Conservation (phyloP, 2,888 invertebrate species). For the Scaptomyza parva region DNA sequence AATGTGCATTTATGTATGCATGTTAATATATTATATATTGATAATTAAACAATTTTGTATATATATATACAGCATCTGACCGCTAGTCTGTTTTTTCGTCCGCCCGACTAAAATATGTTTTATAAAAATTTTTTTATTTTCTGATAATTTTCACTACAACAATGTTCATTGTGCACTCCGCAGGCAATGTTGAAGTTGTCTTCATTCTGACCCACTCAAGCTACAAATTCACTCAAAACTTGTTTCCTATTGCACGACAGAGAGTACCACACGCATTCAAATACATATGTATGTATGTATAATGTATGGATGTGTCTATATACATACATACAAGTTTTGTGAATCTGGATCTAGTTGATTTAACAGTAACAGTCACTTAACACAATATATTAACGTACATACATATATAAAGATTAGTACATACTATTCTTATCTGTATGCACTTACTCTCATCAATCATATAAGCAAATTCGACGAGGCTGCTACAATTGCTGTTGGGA, state of each 20-base stretch:
- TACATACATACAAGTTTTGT: conserved; percentile 15
- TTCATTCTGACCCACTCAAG: conserved; percentile 54
- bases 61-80: no score
- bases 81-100: conserved; percentile 15
- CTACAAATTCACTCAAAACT: conserved; percentile 53
- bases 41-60: no score
- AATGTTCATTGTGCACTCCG: conserved; percentile 37
- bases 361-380: neutral
- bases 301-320: neutral
- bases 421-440: conserved; percentile 51
- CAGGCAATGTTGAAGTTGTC: conserved; percentile 34
- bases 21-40: no score
- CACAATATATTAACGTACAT: conserved; percentile 1
- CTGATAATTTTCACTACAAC: conserved; percentile 29
- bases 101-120: conserved; percentile 2
- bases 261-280: conserved; percentile 2
- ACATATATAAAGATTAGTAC: neutral
- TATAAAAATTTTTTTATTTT: conserved; percentile 1
- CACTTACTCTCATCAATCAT: conserved; percentile 66
- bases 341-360: conserved; percentile 33
- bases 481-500: conserved; percentile 27
- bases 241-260: conserved; percentile 33
- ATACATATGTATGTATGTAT: neutral
- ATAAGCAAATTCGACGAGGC: conserved; percentile 10
- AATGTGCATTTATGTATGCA: conserved; percentile 4